Base-by-base conservation (phyloP, 2,888 invertebrate genomes). In the Andrena camellia region DNA sequence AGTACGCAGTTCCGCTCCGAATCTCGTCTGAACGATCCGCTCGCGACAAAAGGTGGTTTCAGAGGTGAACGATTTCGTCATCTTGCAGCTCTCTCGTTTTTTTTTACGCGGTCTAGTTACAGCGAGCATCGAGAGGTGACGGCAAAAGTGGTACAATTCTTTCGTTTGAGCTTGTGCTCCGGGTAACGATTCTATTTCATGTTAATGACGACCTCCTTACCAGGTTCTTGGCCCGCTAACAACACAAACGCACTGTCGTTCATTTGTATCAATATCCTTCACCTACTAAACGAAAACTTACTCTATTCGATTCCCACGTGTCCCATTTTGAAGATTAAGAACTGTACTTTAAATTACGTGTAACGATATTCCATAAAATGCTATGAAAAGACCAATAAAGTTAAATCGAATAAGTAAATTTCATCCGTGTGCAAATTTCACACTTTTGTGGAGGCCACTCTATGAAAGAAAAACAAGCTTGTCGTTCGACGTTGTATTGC, bases 71-170 rank as follows among this genome's bases (percentile, higher is more conserved):
- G 82, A 81, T 85, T 85, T 82, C 50, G 70, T 78, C 52, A 68
- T 73, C 59, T 72, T 66, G 23, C 31, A 68, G 68, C 57, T 78
- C 75, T 54, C 66, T 63, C 76, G 57, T 31, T 62, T 57, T 83
- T 85, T 80, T 89, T 84, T 81, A 82, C 84, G 81, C 90, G 90
- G 88, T 90, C 90, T 88, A 90, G 87, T 90, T 90, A 85, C 85
- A 84, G 33, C 35, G 50, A 35, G 60, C 78, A 75, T 75, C 70
- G 76, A 71, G 62, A 76, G 76, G 57, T 64, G 67, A 67, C 59
- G 48, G 48, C 26, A 81, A 79, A 88, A 88, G 81, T 84, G 76
- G 83, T 78, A 86, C 85, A 66, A 78, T 73, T 86, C 81, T 72
- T 81, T 86, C 78, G 84, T 74, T 67, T 31, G 76, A 83, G 81